A percentile compares a stretch with the other conserved stretches of the same genome.
phyloP scores from a whole-genome alignment of 35 echinoderm and acorn worm genomes.

The Anneissia japonica region DNA sequence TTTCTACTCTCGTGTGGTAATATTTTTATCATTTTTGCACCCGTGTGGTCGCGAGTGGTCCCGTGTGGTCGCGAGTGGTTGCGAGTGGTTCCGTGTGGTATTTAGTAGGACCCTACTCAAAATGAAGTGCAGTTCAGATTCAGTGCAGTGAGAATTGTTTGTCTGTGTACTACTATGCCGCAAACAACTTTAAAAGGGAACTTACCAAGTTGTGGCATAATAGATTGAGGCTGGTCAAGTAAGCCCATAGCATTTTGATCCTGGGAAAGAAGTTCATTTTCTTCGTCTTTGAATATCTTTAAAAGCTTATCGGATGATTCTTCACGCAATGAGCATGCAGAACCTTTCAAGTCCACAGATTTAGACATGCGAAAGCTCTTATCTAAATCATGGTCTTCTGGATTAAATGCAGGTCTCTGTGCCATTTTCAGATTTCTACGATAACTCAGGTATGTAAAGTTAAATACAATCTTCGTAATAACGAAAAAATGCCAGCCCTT shows the following conservation, averaged over 20 bases:
- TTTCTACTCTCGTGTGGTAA: too few relatives aligned
- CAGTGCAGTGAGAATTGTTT: too few relatives aligned
- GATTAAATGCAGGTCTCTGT: slow-evolving; percentile 52
- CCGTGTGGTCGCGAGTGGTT: too few relatives aligned
- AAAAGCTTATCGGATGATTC: slow-evolving; percentile 97
- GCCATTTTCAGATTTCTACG: slow-evolving; percentile 18
- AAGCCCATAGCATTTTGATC: neutral
- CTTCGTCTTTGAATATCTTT: slow-evolving; percentile 78
- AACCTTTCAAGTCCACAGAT: slow-evolving; percentile 86
- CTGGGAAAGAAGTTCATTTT: slow-evolving; percentile 31
- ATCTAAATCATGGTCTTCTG: slow-evolving; percentile 83
- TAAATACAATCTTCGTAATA: neutral
- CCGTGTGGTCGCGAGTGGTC: too few relatives aligned
- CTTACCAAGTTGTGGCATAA: neutral
- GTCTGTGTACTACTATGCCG: too few relatives aligned
- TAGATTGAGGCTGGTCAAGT: neutral
- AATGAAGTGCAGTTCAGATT: too few relatives aligned
- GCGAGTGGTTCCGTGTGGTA: too few relatives aligned
- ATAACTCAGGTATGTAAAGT: neutral
- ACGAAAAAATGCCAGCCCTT: neutral
- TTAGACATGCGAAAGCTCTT: slow-evolving; percentile 94
- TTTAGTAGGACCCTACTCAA: too few relatives aligned
- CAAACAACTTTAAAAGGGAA: too few relatives aligned
- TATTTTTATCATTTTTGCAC: too few relatives aligned
- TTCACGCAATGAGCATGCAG: slow-evolving; percentile 92